Evolutionary conservation across 1,140 invertebrate species (phyloP).

Genomic region (Reticulitermes speratus): DNA sequence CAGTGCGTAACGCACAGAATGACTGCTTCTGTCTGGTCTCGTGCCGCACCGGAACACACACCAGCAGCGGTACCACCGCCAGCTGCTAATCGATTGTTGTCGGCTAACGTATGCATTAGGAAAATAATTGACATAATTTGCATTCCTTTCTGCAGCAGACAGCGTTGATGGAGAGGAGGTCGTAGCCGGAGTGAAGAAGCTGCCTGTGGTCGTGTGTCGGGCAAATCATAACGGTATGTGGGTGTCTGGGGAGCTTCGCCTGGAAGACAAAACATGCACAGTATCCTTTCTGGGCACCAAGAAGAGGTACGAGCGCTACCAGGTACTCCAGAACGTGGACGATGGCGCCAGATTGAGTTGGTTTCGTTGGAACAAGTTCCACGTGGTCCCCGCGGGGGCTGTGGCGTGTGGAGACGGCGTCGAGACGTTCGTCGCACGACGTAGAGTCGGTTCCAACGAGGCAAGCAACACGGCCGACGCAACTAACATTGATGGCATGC

Average conservation of each 20-base stretch:
- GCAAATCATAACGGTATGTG: constrained; percentile 66
- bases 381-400: constrained; percentile 59
- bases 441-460: constrained; percentile 38
- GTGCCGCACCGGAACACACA: too few species aligned
- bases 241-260: constrained; percentile 65
- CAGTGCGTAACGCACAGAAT: too few species aligned
- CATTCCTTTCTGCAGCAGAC: not conserved
- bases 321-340: constrained; percentile 74
- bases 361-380: constrained; percentile 68
- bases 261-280: constrained; percentile 55
- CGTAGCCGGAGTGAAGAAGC: constrained; percentile 34
- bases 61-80: too few species aligned
- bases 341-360: constrained; percentile 71
- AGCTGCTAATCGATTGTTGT: too few species aligned
- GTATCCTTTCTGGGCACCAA: constrained; percentile 61
- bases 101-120: too few species aligned
- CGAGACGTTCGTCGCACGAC: constrained; percentile 53
- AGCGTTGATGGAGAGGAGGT: not conserved
- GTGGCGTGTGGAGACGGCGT: constrained; percentile 45
- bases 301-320: constrained; percentile 61
- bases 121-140: too few species aligned
- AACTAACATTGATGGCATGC: not conserved
- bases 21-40: too few species aligned
- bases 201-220: constrained; percentile 71
- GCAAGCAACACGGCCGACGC: constrained; percentile 40